Evolutionary conservation across 2,888 invertebrate species (phyloP).

Genomic region (Globia sparganii): DNA sequence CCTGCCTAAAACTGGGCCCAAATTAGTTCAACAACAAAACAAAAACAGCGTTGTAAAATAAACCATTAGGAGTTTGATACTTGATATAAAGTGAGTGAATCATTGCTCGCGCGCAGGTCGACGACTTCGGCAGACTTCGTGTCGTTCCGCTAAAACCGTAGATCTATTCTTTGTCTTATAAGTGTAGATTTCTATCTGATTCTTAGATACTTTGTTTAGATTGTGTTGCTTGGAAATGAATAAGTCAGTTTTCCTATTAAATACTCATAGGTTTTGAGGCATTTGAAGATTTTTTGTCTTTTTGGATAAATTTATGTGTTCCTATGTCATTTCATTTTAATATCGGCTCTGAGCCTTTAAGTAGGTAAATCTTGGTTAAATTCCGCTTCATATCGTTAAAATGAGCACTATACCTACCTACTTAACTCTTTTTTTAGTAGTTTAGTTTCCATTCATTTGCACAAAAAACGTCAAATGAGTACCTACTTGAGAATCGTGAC

Average conservation of each 20-base stretch:
- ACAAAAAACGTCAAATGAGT: not conserved
- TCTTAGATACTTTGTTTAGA: conserved; percentile 48
- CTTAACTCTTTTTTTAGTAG: not conserved
- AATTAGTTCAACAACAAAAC: conserved; percentile 46
- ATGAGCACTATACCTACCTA: too few species aligned
- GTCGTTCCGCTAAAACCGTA: conserved; percentile 62
- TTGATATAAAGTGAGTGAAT: conserved; percentile 60
- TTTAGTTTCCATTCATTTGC: not conserved
- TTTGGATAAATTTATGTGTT: not conserved
- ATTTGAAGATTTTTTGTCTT: not conserved
- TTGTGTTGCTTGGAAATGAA: conserved; percentile 16
- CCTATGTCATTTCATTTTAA: not conserved
- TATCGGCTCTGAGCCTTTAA: not conserved
- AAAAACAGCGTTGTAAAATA: conserved; percentile 44
- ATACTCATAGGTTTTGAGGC: not conserved
- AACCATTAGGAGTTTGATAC: conserved; percentile 61
- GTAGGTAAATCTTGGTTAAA: not conserved
- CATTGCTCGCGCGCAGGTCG: conserved; percentile 59
- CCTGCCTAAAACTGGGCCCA: conserved; percentile 5
- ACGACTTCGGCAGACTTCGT: conserved; percentile 59
- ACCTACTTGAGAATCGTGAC: conserved; percentile 13
- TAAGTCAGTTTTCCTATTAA: conserved; percentile 9
- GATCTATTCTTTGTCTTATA: conserved; percentile 42
- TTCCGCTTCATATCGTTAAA: not conserved
- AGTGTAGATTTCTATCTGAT: conserved; percentile 48